These are phyloP conservation scores for Spodoptera picta DNA, from an alignment of 2,888 invertebrate species.

Conservation along the genomic window DNA sequence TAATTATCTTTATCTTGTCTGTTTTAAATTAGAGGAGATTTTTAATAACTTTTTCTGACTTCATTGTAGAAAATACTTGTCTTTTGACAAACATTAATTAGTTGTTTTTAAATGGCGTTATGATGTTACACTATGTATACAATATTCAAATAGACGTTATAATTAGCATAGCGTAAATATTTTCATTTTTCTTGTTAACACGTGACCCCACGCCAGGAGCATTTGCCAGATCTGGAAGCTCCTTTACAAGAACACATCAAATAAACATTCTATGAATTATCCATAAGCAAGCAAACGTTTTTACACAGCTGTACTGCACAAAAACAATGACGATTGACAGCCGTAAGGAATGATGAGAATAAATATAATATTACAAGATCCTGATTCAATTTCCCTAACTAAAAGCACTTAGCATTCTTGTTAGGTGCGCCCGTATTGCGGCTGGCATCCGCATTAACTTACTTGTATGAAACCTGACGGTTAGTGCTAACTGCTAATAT, in stretches of 20 bases:
- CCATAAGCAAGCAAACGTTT: conserved; percentile 26
- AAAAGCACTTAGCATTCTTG: conserved; percentile 67
- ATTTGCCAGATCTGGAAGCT: too few species aligned
- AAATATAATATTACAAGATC: conserved; percentile 41
- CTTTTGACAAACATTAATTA: too few species aligned
- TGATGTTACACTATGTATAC: too few species aligned
- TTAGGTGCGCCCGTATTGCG: conserved; percentile 57
- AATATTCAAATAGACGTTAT: too few species aligned
- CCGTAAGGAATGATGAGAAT: conserved; percentile 25
- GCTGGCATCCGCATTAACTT: conserved; percentile 67
- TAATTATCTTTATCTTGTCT: conserved; percentile 6
- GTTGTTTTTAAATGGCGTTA: too few species aligned
- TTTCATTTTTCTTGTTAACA: too few species aligned
- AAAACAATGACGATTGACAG: conserved; percentile 20
- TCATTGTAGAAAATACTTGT: too few species aligned
- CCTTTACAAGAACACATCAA: neutral
- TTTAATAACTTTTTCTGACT: too few species aligned
- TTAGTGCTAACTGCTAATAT: conserved; percentile 65
- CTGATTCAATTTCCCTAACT: conserved; percentile 58
- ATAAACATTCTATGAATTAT: conserved; percentile 32
- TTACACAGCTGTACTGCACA: conserved; percentile 23
- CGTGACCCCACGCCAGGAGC: too few species aligned
- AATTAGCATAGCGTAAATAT: too few species aligned
- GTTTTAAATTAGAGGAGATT: conserved; percentile 3
- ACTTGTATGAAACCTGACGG: conserved; percentile 62